Conservation (phyloP, 2,888 invertebrate genomes). For the Pseudococcus longispinus region DNA sequence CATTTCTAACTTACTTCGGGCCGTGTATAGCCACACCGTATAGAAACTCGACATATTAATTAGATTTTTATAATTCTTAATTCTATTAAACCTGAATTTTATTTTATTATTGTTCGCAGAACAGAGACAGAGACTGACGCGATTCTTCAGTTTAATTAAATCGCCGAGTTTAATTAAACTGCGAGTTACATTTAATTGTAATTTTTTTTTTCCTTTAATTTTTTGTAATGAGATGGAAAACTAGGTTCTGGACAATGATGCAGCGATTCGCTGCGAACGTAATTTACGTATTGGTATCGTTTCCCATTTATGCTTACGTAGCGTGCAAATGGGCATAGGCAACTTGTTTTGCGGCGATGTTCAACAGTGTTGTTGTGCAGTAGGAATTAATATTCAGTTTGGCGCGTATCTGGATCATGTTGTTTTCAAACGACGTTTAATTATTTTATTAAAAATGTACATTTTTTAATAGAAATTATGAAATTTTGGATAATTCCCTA, state of each 20-base stretch:
- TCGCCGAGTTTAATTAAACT: not conserved
- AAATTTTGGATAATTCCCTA: too few relatives aligned
- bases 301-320: not conserved
- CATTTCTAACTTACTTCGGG: not conserved
- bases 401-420: not conserved
- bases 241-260: not conserved
- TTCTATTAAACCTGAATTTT: not conserved
- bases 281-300: not conserved
- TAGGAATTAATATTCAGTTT: not conserved
- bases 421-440: not conserved
- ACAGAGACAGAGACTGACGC: not conserved
- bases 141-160: conserved; percentile 12
- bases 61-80: conserved; percentile 7
- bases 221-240: not conserved
- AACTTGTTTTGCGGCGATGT: not conserved
- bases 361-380: not conserved
- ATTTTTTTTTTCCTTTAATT: not conserved
- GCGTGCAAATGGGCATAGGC: not conserved
- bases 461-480: too few relatives aligned
- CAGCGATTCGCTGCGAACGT: not conserved
- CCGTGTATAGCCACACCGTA: not conserved
- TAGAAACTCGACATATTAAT: not conserved
- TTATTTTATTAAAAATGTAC: too few relatives aligned
- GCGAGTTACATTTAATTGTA: not conserved
- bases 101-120: conserved; percentile 16